These are phyloP conservation scores for Cerastoderma edule DNA, from an alignment of 2,888 invertebrate genomes.

Conservation along the genomic window DNA sequence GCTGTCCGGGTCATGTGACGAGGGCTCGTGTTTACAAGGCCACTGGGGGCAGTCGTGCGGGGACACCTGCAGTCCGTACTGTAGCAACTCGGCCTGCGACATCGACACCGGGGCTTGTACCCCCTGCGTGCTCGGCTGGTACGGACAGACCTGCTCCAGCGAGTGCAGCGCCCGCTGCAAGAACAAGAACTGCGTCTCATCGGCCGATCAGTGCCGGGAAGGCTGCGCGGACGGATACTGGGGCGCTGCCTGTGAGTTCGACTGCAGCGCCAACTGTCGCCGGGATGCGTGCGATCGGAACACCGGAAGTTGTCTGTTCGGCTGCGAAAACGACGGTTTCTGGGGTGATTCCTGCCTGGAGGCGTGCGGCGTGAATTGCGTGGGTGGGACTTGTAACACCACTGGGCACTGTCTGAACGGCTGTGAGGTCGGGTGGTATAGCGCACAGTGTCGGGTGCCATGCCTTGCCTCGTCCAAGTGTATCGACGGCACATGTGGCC, in stretches of 20 bases:
- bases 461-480: constrained; percentile 35
- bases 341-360: constrained; percentile 30
- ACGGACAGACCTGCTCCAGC: constrained; percentile 26
- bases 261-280: constrained; percentile 43
- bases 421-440: constrained; percentile 41
- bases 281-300: constrained; percentile 29
- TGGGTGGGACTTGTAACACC: constrained; percentile 30
- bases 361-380: constrained; percentile 39
- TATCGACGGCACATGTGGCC: constrained; percentile 39
- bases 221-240: constrained; percentile 37
- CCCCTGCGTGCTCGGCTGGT: constrained; percentile 43
- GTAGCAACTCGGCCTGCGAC: constrained; percentile 26
- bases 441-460: constrained; percentile 38
- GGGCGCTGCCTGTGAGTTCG: constrained; percentile 21
- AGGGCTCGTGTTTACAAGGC: constrained; percentile 22
- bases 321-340: constrained; percentile 36
- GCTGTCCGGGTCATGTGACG: constrained; percentile 41
- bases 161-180: constrained; percentile 47
- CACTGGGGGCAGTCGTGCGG: constrained; percentile 33
- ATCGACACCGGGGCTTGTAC: constrained; percentile 36
- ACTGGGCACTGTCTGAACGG: constrained; percentile 41
- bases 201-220: constrained; percentile 29
- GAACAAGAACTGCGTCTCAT: constrained; percentile 37
- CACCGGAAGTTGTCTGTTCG: constrained; percentile 36
- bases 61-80: constrained; percentile 36